Conservation (phyloP, 2,113 vertebrate genomes). For the Calypte anna region DNA sequence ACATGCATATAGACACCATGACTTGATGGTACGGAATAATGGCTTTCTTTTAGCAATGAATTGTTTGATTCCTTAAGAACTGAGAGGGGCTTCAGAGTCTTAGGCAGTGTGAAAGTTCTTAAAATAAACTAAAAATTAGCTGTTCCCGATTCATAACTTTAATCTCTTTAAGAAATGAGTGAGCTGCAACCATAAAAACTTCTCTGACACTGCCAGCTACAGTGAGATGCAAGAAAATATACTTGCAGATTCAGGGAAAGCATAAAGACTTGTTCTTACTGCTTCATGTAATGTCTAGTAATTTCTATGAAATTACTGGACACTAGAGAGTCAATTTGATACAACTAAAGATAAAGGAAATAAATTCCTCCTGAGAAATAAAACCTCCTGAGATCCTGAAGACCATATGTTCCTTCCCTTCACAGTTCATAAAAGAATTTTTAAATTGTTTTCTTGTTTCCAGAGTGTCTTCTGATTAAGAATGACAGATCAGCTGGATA, state of each 20-base stretch:
- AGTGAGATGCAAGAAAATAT: neutral
- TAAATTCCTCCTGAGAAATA: neutral
- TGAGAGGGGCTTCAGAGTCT: neutral
- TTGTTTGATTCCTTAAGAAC: neutral
- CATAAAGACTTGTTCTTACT: neutral
- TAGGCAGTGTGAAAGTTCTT: neutral
- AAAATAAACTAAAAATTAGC: neutral
- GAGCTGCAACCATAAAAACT: neutral
- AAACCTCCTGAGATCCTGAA: neutral
- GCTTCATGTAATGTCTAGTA: neutral
- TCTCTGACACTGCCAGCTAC: neutral
- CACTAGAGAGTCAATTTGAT: neutral
- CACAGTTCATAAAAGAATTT: neutral
- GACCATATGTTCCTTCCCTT: neutral
- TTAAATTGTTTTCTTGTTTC: neutral
- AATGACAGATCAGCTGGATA: neutral
- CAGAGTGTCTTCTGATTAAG: neutral
- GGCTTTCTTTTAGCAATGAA: neutral
- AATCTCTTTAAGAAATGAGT: neutral
- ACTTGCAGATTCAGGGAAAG: neutral
- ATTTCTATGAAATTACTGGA: neutral
- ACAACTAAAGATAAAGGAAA: neutral
- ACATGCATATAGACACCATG: neutral
- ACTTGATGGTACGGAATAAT: neutral
- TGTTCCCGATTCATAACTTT: neutral